Evolutionary conservation across 2,888 invertebrate species (phyloP), one percentile per base, ranked within the genome.

Genomic region (Lissocephala sabroskyi): DNA sequence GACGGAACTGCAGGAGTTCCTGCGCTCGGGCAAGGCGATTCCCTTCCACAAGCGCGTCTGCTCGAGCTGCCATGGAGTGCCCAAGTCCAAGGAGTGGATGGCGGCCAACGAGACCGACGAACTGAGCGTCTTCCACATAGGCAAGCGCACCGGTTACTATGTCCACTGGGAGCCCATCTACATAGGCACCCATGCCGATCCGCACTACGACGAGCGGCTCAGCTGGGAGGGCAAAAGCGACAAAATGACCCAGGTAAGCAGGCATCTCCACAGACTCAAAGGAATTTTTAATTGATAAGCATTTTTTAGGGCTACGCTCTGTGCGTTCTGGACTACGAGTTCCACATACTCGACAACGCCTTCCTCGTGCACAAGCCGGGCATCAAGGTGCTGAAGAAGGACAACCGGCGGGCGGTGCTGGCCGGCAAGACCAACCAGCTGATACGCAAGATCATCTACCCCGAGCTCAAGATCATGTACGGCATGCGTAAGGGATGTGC

Each of bases 221-320:
- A 94, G 94, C 81, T 96, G 96, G 96, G 96, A 97, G 81, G 96
- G 96, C 35, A 94, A 94, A 85, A 92, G 94, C 84, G 96, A 97
- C 85, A 96, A 96, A 86, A 96, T 96, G 96, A 94, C 95, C 52
- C 96, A 96, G 91, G 96, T 95, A 82, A 81, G 61, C 50, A n/a
- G 23, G 11, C 17, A 10, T 5, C 1, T 1, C n/a, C n/a, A n/a
- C n/a, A 1, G 7, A 4, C 1, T 52, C 9, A 28, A 11, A 35
- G 5, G 39, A 18, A 5, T 5, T 14, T 2, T 10, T 6, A 33
- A 26, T 45, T 2, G 6, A 2, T 35, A 7, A 35, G 0, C 9
- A 18, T 11, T 41, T 5, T 26, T 92, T 30, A 96, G 95, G 96
- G 95, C 62, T 96, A 95, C 85, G 90, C 93, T 47, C 88, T 96